phyloP scores from a whole-genome alignment of 2,888 invertebrate species.

The Electrophaes corylata region DNA sequence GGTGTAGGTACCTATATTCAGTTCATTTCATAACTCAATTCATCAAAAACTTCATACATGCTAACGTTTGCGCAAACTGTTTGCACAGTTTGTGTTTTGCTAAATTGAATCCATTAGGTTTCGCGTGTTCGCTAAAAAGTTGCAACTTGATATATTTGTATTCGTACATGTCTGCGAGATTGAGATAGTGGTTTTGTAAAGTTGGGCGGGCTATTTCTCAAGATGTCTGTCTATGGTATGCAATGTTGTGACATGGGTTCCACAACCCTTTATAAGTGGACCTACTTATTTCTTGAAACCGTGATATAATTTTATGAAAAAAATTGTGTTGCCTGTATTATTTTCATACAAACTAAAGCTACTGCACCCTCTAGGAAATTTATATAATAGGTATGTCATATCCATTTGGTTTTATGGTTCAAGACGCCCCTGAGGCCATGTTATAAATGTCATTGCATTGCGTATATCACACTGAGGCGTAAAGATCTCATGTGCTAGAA shows the following conservation, averaged over 20 bases:
- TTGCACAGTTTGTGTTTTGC: conserved; percentile 28
- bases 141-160: conserved; percentile 28
- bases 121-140: conserved; percentile 22
- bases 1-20: not conserved
- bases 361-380: no score
- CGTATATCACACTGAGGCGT: no score
- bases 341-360: no score
- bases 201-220: conserved; percentile 17
- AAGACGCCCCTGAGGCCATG: no score
- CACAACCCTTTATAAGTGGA: not conserved
- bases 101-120: conserved; percentile 34
- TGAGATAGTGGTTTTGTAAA: conserved; percentile 18
- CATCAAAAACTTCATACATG: conserved; percentile 45
- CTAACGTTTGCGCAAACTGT: conserved; percentile 28
- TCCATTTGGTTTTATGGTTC: no score
- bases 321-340: not conserved
- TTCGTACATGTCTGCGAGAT: conserved; percentile 23
- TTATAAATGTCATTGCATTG: no score
- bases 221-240: conserved; percentile 12
- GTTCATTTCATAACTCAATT: conserved; percentile 40
- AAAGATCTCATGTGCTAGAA: no score
- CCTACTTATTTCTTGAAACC: no score
- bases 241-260: conserved; percentile 20
- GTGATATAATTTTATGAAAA: not conserved
- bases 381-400: no score